A percentile compares a stretch with the other conserved stretches of the same genome.
phyloP scores from a whole-genome alignment of 2,797 vertebrate species.

The Epinephelus coioides region DNA sequence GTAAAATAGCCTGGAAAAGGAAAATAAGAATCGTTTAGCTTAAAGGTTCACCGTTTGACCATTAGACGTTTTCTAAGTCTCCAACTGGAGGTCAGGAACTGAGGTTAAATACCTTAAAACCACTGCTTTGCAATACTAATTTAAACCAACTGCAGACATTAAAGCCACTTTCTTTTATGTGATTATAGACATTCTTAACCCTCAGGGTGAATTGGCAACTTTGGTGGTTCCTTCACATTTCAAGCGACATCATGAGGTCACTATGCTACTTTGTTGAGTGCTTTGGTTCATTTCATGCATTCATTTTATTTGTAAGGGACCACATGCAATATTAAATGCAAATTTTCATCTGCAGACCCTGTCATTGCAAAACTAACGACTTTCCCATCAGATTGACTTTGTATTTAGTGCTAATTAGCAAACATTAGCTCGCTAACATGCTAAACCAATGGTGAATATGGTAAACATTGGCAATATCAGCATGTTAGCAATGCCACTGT shows the following conservation, averaged over 20 bases:
- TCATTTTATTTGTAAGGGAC: too few species aligned
- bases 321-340: too few species aligned
- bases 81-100: conserved; percentile 11
- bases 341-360: too few species aligned
- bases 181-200: not conserved
- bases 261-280: not conserved
- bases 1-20: conserved; percentile 21
- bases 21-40: conserved; percentile 27
- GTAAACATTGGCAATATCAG: not conserved
- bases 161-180: too few species aligned
- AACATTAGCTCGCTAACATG: not conserved
- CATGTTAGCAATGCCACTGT: not conserved
- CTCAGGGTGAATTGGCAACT: not conserved
- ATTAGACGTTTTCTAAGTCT: conserved; percentile 22
- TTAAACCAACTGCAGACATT: not conserved
- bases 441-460: not conserved
- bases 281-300: not conserved
- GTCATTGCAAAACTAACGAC: not conserved
- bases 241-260: not conserved
- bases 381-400: not conserved
- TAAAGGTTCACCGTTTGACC: conserved; percentile 41
- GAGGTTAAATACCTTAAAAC: conserved; percentile 20
- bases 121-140: not conserved
- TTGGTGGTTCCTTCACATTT: not conserved
- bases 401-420: not conserved